These are phyloP conservation scores for Agrochola lota DNA, from an alignment of 2,888 invertebrate species.

Conservation along the genomic window DNA sequence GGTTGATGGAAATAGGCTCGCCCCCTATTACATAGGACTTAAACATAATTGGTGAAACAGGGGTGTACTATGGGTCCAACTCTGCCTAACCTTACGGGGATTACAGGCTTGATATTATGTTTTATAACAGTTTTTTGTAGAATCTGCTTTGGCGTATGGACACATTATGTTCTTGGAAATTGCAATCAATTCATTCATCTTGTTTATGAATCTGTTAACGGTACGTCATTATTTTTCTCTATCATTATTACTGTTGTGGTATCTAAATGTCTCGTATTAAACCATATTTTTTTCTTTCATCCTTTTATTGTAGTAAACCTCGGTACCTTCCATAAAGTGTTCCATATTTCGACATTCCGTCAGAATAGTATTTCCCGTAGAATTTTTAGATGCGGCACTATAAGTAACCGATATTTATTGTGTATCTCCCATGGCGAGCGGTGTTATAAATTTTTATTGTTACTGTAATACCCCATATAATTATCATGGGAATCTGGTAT, in stretches of 20 bases:
- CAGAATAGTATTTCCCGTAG: conserved; percentile 51
- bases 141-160: not conserved
- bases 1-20: no score
- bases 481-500: conserved; percentile 74
- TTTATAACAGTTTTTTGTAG: not conserved
- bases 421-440: conserved; percentile 58
- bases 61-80: no score
- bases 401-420: conserved; percentile 62
- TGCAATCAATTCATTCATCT: not conserved
- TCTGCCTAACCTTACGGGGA: no score
- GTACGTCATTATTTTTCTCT: not conserved
- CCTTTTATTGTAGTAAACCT: conserved; percentile 11
- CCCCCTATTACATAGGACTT: no score
- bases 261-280: not conserved
- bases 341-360: conserved; percentile 27
- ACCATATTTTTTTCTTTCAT: not conserved
- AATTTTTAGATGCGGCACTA: conserved; percentile 52
- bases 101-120: no score
- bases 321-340: conserved; percentile 4
- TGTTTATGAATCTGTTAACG: not conserved
- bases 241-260: not conserved
- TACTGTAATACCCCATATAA: conserved; percentile 69
- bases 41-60: no score
- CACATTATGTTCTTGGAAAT: not conserved
- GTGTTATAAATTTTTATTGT: conserved; percentile 68